phyloP scores from a whole-genome alignment of 2,113 vertebrate species.

The Planiliza haematocheilus region DNA sequence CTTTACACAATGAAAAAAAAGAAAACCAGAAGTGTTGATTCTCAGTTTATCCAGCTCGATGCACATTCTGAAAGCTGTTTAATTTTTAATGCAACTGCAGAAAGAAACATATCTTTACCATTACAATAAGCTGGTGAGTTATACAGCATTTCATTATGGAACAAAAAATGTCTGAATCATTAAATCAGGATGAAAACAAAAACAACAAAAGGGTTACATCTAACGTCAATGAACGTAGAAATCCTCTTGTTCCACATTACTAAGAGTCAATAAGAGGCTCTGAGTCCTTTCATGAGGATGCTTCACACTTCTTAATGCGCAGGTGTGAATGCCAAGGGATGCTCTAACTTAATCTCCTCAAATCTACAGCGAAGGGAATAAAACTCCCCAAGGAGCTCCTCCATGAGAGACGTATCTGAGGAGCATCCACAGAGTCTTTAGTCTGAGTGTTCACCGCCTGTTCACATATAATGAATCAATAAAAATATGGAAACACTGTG shows the following conservation, averaged over 20 bases:
- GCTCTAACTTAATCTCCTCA: constrained; percentile 36
- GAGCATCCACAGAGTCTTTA: no score
- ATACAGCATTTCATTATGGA: not conserved
- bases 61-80: not conserved
- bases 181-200: not conserved
- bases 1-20: not conserved
- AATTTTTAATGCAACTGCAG: not conserved
- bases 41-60: not conserved
- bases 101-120: not conserved
- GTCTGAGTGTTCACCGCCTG: not conserved
- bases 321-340: constrained; percentile 15
- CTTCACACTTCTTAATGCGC: constrained; percentile 16
- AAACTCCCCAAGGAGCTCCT: no score
- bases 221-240: not conserved
- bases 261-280: not conserved
- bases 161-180: no score
- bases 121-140: constrained; percentile 1
- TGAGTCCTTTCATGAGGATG: constrained; percentile 18
- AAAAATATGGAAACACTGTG: not conserved
- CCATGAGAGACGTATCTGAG: no score
- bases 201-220: not conserved
- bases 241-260: constrained; percentile 21
- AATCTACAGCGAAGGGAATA: constrained; percentile 24
- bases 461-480: not conserved
- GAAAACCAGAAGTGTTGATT: not conserved